Base-by-base conservation (phyloP, 1,140 invertebrate genomes). In the Adelges cooleyi region DNA sequence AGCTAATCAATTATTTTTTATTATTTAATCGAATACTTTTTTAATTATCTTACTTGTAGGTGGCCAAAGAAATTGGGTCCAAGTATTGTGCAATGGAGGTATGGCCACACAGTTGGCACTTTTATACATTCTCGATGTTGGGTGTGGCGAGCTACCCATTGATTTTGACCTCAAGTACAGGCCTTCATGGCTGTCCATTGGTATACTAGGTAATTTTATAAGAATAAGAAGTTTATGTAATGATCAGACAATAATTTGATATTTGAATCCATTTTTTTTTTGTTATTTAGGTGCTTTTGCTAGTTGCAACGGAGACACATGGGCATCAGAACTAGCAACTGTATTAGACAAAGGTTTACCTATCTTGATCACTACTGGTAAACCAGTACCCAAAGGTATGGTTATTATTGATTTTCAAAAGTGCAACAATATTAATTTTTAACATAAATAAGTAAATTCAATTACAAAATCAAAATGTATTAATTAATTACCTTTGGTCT, bases 1-100 rank as follows among this genome's bases (percentile, higher is more conserved):
- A 49, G 13, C 33, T 44, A 20, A 15, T 44, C 1, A 2, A 48
- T 42, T 17, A 5, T 22, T 6, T 23, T 15, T 66, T 66, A 53
- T 18, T 50, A 13, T 69, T 44, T 40, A 22, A 66, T 29, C 18
- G 53, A 27, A 44, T 33, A 9, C 38, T 40, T 13, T 20, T 8
- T 36, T 33, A 33, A 22, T 20, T 49, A 23, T 51, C 22, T 50
- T 46, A 23, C 69, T 74, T 76, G 25, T 67, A 86, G 85, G 82
- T 70, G 89, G 90, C 0, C 86, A 92, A 73, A 80, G 92, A 69
- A 91, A 90, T 74, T 94, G 91, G 91, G 77, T 92, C 8, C 92
- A 95, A 75, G 91, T 94, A 4, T 71, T 94, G 0, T 92, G 91
- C 73, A 95, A 94, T 79, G 86, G 84, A 9, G 90, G 90, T 10